Base-by-base conservation (phyloP, 1,140 invertebrate species). In the Temnothorax nylanderi region DNA sequence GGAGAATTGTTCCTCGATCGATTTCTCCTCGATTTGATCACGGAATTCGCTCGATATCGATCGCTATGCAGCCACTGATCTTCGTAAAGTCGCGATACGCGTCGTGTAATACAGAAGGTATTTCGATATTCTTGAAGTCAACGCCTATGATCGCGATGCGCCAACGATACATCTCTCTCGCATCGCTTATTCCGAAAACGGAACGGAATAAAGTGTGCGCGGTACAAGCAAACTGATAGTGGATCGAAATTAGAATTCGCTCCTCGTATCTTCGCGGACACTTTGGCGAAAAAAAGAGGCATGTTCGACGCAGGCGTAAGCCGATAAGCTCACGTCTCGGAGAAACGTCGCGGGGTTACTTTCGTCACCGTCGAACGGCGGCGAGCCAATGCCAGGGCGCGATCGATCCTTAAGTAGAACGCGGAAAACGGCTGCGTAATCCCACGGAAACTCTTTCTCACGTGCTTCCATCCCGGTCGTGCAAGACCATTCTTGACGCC, bases 401-500 rank as follows among this genome's bases (percentile, higher is more conserved):
- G 32, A 89, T 89, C 74, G 87, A 89, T 88, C 76, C 71, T 56
- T 60, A 21, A 54, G 58, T 71, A 32, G 60, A 78, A 69, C 74
- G 54, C 65, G 54, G 44, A 10, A 69, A 54, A 76, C 44, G 76
- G 58, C 49, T 58, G 41, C 47, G 77, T 81, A 74, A 90, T 87
- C 88, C 88, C 64, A 87, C 65, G 58, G 77, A 84, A 90, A 87
- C 76, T 74, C 58, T 89, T 89, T 89, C 82, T 86, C 87, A 82
- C 88, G 64, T 84, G 71, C 64, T 69, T 58, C 56, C 51, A n/a
- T 11, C 41, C 18, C 76, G 44, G 37, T 13, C 54, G 34, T n/a
- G 6, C 2, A 56, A 21, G 44, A 44, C 41, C 49, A 49, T 71
- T 16, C 71, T 44, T 77, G 21, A 26, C 8, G 41, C 51, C 62